phyloP scores from a whole-genome alignment of 2,888 invertebrate genomes.

The Drosophila mayaguana region DNA sequence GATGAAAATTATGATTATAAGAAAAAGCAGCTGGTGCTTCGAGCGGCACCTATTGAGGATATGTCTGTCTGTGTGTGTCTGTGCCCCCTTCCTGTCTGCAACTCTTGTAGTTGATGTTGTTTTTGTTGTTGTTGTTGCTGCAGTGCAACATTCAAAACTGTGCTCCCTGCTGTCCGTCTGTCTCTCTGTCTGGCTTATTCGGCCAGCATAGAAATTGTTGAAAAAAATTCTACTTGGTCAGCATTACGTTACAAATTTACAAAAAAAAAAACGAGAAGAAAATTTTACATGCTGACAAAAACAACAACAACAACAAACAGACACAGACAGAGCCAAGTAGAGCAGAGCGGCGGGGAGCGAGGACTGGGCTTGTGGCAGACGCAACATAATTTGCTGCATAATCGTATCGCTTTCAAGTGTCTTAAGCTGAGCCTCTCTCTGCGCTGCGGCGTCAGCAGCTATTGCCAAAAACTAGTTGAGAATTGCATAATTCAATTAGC shows the following conservation, averaged over 20 bases:
- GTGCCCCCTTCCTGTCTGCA: slow-evolving; percentile 39
- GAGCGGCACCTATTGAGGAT: slow-evolving; percentile 69
- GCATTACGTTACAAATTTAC: slow-evolving; percentile 81
- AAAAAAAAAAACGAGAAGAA: slow-evolving; percentile 41
- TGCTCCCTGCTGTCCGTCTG: slow-evolving; percentile 45
- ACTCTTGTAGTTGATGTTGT: slow-evolving; percentile 2
- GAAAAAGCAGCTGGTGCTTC: slow-evolving; percentile 68
- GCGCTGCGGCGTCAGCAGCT: slow-evolving; percentile 11
- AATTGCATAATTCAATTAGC: slow-evolving; percentile 76
- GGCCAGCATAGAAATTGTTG: slow-evolving; percentile 66
- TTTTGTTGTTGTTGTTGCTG: slow-evolving; percentile 8
- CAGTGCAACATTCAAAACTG: slow-evolving; percentile 52
- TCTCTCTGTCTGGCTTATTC: slow-evolving; percentile 53
- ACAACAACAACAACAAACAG: slow-evolving; percentile 39
- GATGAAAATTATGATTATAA: slow-evolving; percentile 60
- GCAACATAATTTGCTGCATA: slow-evolving; percentile 72
- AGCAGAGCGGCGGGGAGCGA: background rate
- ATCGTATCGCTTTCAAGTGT: slow-evolving; percentile 81
- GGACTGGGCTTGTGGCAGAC: slow-evolving; percentile 30
- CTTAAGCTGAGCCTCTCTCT: slow-evolving; percentile 26
- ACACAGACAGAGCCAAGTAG: slow-evolving; percentile 31
- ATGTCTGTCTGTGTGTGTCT: slow-evolving; percentile 21
- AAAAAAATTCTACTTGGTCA: slow-evolving; percentile 78
- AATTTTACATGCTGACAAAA: slow-evolving; percentile 70
- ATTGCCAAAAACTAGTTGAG: slow-evolving; percentile 61